These are phyloP conservation scores for Aphodius sticticus DNA, from an alignment of 2,888 invertebrate species.

Conservation along the genomic window DNA sequence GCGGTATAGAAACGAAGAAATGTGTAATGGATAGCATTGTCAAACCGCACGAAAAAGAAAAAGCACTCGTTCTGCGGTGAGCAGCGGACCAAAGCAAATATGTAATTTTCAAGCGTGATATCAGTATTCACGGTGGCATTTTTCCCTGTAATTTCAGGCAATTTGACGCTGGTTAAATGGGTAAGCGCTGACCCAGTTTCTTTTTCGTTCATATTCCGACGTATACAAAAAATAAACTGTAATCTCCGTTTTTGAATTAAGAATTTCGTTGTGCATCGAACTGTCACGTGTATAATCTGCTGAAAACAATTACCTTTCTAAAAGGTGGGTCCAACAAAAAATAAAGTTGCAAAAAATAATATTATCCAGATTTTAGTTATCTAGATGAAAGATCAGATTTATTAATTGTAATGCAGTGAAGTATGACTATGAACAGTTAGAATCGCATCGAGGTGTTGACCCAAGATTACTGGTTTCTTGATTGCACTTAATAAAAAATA, in stretches of 20 bases:
- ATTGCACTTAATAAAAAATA: neutral
- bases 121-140: neutral
- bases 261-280: neutral
- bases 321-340: neutral
- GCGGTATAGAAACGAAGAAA: neutral
- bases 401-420: neutral
- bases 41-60: neutral
- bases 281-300: neutral
- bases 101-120: neutral
- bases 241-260: neutral
- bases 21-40: slow-evolving; percentile 4
- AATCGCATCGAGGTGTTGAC: neutral
- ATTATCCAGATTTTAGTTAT: neutral
- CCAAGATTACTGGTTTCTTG: neutral
- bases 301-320: neutral
- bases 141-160: neutral
- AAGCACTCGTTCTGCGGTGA: neutral
- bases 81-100: neutral
- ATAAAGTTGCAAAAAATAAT: neutral
- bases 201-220: neutral
- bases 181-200: neutral
- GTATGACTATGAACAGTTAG: neutral
- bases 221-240: neutral
- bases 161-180: neutral
- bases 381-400: neutral